A percentile compares a stretch with the other conserved stretches of the same genome.
These are phyloP conservation scores for Pithys albifrons DNA, from an alignment of 2,113 vertebrate species.

Conservation along the genomic window DNA sequence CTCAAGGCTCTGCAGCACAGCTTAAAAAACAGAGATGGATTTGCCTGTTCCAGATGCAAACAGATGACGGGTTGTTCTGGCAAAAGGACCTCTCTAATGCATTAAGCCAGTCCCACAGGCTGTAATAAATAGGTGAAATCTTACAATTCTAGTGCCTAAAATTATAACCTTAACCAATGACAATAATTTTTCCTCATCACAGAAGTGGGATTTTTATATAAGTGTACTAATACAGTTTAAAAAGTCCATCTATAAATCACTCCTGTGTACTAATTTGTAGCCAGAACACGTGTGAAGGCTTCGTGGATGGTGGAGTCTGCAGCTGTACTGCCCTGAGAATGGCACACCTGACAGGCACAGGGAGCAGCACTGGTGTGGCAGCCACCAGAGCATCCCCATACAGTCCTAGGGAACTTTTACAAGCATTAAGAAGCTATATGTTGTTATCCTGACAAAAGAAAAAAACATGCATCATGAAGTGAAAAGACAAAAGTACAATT, in stretches of 20 bases:
- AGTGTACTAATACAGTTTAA: slow-evolving; percentile 15
- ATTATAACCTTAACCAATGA: neutral
- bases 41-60: slow-evolving; percentile 2
- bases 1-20: slow-evolving; percentile 61
- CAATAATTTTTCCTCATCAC: neutral
- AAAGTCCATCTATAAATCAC: neutral
- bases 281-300: slow-evolving; percentile 17
- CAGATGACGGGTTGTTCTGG: slow-evolving; percentile 23
- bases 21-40: neutral
- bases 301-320: neutral
- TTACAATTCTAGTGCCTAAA: neutral
- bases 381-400: slow-evolving; percentile 46
- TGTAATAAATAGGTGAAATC: neutral
- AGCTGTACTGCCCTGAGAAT: slow-evolving; percentile 32
- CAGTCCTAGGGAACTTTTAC: slow-evolving; percentile 46
- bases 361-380: slow-evolving; percentile 58
- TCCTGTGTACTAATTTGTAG: slow-evolving; percentile 4
- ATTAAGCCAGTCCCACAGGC: neutral
- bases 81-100: slow-evolving; percentile 9
- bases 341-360: slow-evolving; percentile 54
- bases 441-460: slow-evolving; percentile 81
- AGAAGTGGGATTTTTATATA: neutral
- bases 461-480: slow-evolving; percentile 78
- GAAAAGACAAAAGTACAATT: slow-evolving; percentile 73
- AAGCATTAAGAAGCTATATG: slow-evolving; percentile 74